These are phyloP conservation scores for Gymnoscopelus microlampas DNA, from an alignment of 2,797 vertebrate genomes.

Conservation along the genomic window DNA sequence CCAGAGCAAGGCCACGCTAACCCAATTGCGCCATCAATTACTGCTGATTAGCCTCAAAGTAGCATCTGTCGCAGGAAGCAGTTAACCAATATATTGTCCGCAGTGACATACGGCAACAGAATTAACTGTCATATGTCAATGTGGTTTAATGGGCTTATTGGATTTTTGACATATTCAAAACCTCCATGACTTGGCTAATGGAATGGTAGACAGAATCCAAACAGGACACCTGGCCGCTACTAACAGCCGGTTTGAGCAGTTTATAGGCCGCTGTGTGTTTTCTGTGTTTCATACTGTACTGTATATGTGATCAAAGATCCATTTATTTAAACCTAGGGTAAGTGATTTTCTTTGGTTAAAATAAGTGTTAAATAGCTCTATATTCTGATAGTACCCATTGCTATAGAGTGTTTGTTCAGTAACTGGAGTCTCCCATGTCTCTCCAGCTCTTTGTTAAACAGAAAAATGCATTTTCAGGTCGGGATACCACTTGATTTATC, in stretches of 20 bases:
- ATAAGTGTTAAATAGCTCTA: no score
- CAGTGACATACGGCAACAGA: conserved; percentile 76
- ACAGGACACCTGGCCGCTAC: conserved; percentile 59
- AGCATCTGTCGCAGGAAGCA: conserved; percentile 84
- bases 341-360: no score
- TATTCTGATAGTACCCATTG: no score
- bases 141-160: conserved; percentile 77
- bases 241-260: not conserved
- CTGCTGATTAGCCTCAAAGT: conserved; percentile 81
- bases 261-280: not conserved
- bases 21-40: conserved; percentile 84
- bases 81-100: conserved; percentile 81
- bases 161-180: conserved; percentile 80
- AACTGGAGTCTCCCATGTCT: no score
- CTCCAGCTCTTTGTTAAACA: no score
- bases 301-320: no score
- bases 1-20: conserved; percentile 76
- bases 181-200: conserved; percentile 65
- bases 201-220: conserved; percentile 62
- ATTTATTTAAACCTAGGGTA: no score
- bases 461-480: no score
- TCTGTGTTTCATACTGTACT: not conserved
- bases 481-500: no score
- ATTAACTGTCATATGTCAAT: conserved; percentile 80
- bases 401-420: no score